Conservation (phyloP, 2,113 vertebrate species). For the Cariama cristata region DNA sequence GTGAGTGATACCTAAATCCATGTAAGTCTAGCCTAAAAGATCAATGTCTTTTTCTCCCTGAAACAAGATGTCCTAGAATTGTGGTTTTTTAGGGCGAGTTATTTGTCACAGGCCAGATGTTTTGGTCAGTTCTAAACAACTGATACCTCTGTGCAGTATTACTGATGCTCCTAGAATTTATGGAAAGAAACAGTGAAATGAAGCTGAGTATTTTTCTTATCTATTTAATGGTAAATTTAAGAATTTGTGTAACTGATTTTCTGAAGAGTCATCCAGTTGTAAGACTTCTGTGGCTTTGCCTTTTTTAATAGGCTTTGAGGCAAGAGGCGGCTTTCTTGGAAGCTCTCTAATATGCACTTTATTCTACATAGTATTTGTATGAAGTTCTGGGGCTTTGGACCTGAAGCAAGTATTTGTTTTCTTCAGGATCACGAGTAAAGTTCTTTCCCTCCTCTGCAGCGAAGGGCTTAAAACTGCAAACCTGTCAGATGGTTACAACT, state of each 20-base stretch:
- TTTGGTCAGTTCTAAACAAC: neutral
- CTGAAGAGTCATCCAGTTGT: neutral
- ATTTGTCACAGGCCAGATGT: neutral
- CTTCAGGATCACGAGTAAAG: conserved; percentile 8
- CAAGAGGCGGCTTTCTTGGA: neutral
- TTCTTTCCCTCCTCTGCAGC: conserved; percentile 13
- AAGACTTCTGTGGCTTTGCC: neutral
- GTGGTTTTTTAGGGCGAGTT: neutral
- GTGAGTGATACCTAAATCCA: neutral
- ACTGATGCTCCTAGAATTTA: neutral
- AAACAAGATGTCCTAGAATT: neutral
- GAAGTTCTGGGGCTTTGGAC: conserved; percentile 38
- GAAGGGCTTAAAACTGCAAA: conserved; percentile 12
- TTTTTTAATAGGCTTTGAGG: conserved; percentile 10
- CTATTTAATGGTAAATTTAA: neutral
- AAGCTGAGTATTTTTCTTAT: neutral
- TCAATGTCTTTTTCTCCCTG: neutral
- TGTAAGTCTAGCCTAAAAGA: neutral
- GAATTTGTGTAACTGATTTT: neutral
- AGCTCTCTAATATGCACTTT: neutral
- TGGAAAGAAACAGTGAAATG: neutral
- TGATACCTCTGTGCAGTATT: neutral
- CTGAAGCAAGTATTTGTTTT: conserved; percentile 61
- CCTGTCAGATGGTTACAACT: neutral
- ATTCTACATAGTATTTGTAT: neutral